Evolutionary conservation across 2,797 vertebrate genomes (phyloP).

Genomic region (Parauchenoglanis punctatus): DNA sequence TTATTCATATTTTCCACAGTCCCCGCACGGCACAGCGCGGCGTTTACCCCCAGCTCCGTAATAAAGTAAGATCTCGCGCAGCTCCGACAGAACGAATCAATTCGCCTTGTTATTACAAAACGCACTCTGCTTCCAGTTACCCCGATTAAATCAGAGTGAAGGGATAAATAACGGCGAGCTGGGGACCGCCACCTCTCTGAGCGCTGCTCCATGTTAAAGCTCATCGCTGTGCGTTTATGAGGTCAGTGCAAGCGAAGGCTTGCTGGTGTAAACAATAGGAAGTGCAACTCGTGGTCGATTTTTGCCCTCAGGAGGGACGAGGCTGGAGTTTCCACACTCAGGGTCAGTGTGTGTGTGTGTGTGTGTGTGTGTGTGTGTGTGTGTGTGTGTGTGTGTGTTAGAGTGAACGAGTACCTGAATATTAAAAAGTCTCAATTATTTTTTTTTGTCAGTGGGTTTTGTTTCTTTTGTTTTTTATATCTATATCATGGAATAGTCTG

Average conservation of each 20-base stretch:
- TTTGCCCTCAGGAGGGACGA: not conserved
- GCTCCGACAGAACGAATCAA: not conserved
- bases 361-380: not conserved
- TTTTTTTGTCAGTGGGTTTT: too few species aligned
- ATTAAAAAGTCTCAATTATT: not conserved
- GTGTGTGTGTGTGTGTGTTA: not conserved
- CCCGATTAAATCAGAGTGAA: not conserved
- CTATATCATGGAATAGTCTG: not conserved
- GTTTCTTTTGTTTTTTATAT: not conserved
- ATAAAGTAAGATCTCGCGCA: not conserved
- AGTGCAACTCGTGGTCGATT: not conserved
- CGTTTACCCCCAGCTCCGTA: not conserved
- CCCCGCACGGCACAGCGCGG: not conserved
- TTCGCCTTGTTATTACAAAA: not conserved
- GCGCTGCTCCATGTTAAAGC: not conserved
- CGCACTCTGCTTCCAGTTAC: not conserved
- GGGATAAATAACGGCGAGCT: not conserved
- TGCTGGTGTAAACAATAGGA: not conserved
- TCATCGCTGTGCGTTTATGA: not conserved
- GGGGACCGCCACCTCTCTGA: not conserved
- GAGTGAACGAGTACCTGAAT: not conserved
- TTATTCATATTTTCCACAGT: not conserved
- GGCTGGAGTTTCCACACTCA: not conserved
- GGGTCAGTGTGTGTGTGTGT: not conserved
- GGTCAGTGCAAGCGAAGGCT: not conserved